Conservation (phyloP, 1,140 invertebrate genomes). For the Diorhabda elongata region DNA sequence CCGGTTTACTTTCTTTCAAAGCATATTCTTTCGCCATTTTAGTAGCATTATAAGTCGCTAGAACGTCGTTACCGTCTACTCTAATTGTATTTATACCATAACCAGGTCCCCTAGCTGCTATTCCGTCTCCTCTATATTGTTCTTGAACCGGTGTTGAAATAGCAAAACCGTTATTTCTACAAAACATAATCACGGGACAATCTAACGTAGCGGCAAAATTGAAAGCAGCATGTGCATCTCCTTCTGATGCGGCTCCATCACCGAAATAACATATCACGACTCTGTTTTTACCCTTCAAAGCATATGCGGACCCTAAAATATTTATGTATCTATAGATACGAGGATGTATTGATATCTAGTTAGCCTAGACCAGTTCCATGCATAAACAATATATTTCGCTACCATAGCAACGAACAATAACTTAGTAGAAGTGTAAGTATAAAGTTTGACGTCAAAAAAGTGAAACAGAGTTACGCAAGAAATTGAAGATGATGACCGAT, state of each 20-base stretch:
- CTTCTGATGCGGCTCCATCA: constrained; percentile 97
- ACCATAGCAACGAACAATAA: too few species aligned
- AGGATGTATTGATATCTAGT: too few species aligned
- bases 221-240: constrained; percentile 96
- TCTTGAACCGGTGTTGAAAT: constrained; percentile 95
- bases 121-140: constrained; percentile 90
- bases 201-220: constrained; percentile 97
- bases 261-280: constrained; percentile 96
- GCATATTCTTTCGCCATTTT: constrained; percentile 74
- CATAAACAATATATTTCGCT: too few species aligned
- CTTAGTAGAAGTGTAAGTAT: too few species aligned
- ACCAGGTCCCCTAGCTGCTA: constrained; percentile 79
- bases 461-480: too few species aligned
- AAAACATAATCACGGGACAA: constrained; percentile 94
- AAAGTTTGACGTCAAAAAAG: too few species aligned
- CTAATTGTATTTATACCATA: constrained; percentile 90
- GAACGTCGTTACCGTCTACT: constrained; percentile 95
- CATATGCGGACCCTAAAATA: constrained; percentile 70
- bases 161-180: constrained; percentile 83
- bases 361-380: too few species aligned
- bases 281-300: constrained; percentile 59
- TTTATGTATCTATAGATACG: too few species aligned
- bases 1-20: constrained; percentile 75
- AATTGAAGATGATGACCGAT: too few species aligned
- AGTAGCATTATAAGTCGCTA: constrained; percentile 92